Conservation (phyloP, 2,113 vertebrate species). For the Natator depressus region DNA sequence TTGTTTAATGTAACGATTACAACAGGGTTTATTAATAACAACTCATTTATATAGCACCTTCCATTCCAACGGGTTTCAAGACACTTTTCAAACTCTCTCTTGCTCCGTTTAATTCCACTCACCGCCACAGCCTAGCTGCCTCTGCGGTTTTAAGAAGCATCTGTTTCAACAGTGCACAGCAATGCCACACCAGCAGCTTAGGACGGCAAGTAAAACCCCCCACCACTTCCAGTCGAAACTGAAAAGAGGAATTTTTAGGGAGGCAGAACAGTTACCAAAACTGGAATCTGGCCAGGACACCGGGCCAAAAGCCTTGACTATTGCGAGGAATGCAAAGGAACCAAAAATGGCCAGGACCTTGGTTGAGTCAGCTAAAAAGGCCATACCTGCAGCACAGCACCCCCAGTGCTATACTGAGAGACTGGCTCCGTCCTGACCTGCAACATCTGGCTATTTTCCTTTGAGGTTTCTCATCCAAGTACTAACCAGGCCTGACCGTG, state of each 20-base stretch:
- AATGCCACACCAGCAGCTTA: not conserved
- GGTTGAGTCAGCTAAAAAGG: not conserved
- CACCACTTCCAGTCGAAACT: not conserved
- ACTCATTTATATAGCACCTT: slow-evolving; percentile 11
- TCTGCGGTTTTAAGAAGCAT: not conserved
- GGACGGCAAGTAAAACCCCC: not conserved
- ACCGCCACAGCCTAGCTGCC: not conserved
- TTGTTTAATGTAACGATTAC: not conserved
- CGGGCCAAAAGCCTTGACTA: not conserved
- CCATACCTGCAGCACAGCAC: not conserved
- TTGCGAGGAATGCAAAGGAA: not conserved
- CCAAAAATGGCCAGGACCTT: not conserved
- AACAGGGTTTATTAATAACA: slow-evolving; percentile 24
- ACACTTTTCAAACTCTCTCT: slow-evolving; percentile 2
- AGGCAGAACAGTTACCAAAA: not conserved
- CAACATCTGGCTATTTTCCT: not conserved
- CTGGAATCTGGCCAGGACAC: not conserved
- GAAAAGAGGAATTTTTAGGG: not conserved
- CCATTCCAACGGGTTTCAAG: slow-evolving; percentile 15
- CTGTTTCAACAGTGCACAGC: not conserved
- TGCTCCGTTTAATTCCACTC: not conserved
- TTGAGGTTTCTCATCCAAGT: not conserved
- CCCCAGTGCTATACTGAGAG: not conserved
- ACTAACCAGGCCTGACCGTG: not conserved
- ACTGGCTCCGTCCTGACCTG: not conserved